Evolutionary conservation across 2,888 invertebrate species (phyloP), one percentile per base, ranked within the genome.

Genomic region (Caenorhabditis macrosperma): DNA sequence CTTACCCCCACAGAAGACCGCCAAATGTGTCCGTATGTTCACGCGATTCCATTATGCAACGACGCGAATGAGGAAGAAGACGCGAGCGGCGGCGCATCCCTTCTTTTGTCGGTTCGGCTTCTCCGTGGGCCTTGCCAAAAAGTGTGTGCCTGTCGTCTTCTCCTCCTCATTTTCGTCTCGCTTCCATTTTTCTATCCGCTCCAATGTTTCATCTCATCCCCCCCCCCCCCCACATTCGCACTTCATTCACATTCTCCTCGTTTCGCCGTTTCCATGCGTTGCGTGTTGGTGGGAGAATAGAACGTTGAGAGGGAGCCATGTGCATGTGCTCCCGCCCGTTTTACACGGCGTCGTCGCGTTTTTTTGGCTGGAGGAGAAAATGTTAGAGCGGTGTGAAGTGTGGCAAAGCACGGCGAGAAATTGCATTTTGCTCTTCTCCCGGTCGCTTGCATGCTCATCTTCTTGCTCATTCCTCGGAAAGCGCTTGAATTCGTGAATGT

Each of bases 1-100:
- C 55, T 48, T 48, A 48, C 68, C 46, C 68, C 68, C 55, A 57
- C 48, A 59, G 71, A 54, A 59, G 54, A 72, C 54, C 63, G 54
- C 72, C 72, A 72, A 72, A 72, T 72, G 72, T 64, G 72, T 72
- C 72, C 72, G 72, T 72, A 72, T 72, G 63, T 72, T 48, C 46
- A 61, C 41, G 30, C 71, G 54, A 71, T 71, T 63, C 60, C 63
- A 63, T 71, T 71, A 71, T 71, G 46, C 71, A 63, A 71, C 44
- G 71, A 61, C 41, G 60, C 52, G 44, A n/a, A 30, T 26, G 26
- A 24, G 52, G 54, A 61, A 52, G 54, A 60, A 60, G 48, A 38
- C 50, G 67, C 22, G 46, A 22, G 9, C 9, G 54, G 54, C 54
- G 33, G 71, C 63, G 61, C 63, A 63, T 71, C 71, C 71, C 28